Percentiles rank a stretch among this genome's conserved stretches.
These are phyloP conservation scores for Margarornis squamiger DNA, from an alignment of 2,797 vertebrate species.

Conservation along the genomic window DNA sequence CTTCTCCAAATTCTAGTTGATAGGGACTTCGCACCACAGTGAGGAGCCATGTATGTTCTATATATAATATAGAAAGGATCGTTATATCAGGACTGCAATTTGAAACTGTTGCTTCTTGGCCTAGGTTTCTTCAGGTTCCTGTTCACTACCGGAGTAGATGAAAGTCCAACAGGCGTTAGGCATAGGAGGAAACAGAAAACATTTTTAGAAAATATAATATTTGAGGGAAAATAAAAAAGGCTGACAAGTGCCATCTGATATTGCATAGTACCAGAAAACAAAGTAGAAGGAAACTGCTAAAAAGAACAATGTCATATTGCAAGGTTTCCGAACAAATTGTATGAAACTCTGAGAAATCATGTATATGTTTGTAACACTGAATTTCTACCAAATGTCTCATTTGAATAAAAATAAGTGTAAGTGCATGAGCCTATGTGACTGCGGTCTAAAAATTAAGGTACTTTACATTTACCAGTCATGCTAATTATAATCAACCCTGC, in stretches of 20 bases:
- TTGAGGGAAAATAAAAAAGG: not conserved
- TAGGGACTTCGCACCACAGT: not conserved
- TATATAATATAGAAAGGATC: not conserved
- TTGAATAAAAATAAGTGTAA: slow-evolving; percentile 24
- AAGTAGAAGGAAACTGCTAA: not conserved
- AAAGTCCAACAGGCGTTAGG: not conserved
- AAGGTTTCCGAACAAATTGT: not conserved
- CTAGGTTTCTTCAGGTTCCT: not conserved
- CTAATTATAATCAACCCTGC: slow-evolving; percentile 10
- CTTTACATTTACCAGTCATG: not conserved
- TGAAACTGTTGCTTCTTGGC: not conserved
- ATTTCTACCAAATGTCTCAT: slow-evolving; percentile 11
- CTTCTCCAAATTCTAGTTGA: not conserved
- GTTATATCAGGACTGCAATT: not conserved
- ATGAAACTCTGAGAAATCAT: not conserved
- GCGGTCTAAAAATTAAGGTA: not conserved
- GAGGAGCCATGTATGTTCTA: not conserved
- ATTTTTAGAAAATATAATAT: not conserved
- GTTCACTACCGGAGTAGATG: not conserved
- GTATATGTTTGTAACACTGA: not conserved
- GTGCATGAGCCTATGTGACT: not conserved
- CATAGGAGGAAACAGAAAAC: not conserved
- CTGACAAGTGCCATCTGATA: not conserved
- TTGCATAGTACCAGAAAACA: not conserved
- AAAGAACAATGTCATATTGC: not conserved